These are phyloP conservation scores for Amphimallon solstitiale DNA, from an alignment of 2,888 invertebrate genomes.

Conservation along the genomic window DNA sequence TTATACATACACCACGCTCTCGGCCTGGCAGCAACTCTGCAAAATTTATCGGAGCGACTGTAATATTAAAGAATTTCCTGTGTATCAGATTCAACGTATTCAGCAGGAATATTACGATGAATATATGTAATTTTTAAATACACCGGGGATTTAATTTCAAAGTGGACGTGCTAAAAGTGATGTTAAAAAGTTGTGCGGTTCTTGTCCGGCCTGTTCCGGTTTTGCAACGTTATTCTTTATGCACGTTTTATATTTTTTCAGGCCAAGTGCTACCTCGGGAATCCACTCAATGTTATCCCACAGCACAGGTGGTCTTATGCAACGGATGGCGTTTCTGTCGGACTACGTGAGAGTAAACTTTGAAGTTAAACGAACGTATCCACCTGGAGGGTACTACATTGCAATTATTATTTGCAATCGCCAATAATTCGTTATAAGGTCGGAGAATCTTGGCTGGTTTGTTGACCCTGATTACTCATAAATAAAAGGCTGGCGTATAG, in stretches of 20 bases:
- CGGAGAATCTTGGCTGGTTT: slow-evolving; percentile 27
- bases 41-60: slow-evolving; percentile 9
- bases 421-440: slow-evolving; percentile 20
- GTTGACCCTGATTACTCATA: slow-evolving; percentile 32
- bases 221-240: slow-evolving; percentile 40
- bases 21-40: neutral
- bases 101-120: slow-evolving; percentile 6
- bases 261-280: slow-evolving; percentile 41
- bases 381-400: slow-evolving; percentile 8
- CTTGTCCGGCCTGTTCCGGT: slow-evolving; percentile 41
- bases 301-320: slow-evolving; percentile 37
- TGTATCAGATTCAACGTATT: slow-evolving; percentile 17
- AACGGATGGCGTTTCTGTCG: slow-evolving; percentile 7
- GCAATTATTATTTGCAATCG: slow-evolving; percentile 23
- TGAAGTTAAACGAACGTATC: slow-evolving; percentile 16
- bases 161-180: slow-evolving; percentile 15
- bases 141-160: slow-evolving; percentile 39
- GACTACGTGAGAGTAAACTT: neutral
- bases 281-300: slow-evolving; percentile 29
- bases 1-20: neutral
- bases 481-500: slow-evolving; percentile 2
- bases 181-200: slow-evolving; percentile 35
- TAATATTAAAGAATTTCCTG: slow-evolving; percentile 20
- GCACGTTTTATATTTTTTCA: slow-evolving; percentile 43
- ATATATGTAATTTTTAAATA: slow-evolving; percentile 39